phyloP scores from a whole-genome alignment of 1,140 invertebrate genomes.

The Vanessa tameamea region DNA sequence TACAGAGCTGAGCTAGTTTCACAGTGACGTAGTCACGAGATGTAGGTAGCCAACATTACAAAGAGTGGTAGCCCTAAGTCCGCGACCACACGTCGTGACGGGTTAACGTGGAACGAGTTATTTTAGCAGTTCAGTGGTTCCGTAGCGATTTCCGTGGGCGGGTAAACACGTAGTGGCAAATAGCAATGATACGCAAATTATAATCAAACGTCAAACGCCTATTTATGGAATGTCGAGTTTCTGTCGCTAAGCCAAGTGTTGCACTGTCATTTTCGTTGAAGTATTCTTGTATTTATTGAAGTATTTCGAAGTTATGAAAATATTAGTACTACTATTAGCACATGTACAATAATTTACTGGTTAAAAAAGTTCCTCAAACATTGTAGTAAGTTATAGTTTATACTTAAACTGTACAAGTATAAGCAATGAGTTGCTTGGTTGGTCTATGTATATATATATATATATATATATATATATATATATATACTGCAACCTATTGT shows the following conservation, averaged over 20 bases:
- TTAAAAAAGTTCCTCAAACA: no score
- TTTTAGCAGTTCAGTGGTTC: constrained; percentile 17
- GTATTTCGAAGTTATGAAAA: no score
- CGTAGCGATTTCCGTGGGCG: constrained; percentile 16
- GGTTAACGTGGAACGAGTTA: constrained; percentile 18
- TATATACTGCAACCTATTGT: no score
- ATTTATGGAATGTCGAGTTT: constrained; percentile 8
- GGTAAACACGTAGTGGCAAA: constrained; percentile 10
- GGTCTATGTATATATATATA: no score
- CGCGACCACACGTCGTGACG: constrained; percentile 5
- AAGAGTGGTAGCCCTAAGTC: neutral
- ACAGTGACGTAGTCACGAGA: no score
- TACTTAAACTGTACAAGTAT: no score
- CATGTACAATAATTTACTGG: no score
- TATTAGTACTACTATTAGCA: no score
- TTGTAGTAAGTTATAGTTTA: no score
- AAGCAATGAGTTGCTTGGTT: no score
- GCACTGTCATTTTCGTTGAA: neutral
- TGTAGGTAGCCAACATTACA: neutral
- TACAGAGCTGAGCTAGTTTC: no score
- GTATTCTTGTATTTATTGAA: neutral
- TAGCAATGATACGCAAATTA: constrained; percentile 19
- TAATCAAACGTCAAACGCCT: constrained; percentile 1
- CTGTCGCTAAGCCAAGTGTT: constrained; percentile 2
- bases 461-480: no score